phyloP scores from a whole-genome alignment of 2,797 vertebrate species.

The Hypotaenidia philippensis region DNA sequence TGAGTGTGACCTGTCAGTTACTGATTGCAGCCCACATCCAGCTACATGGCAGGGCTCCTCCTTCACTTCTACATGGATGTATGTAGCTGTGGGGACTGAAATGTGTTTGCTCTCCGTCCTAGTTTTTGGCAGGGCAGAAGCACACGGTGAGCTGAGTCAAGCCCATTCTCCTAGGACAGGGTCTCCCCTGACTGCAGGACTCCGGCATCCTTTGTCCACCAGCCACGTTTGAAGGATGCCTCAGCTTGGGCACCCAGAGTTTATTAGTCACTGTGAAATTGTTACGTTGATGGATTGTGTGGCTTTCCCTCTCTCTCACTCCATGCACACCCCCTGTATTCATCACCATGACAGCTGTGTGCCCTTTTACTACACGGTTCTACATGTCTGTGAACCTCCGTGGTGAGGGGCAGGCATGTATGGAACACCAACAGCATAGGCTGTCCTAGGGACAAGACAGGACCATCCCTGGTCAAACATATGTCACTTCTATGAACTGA shows the following conservation, averaged over 20 bases:
- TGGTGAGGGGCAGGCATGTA: not conserved
- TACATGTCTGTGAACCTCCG: not conserved
- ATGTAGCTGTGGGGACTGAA: not conserved
- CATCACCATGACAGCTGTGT: constrained; percentile 21
- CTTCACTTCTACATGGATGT: not conserved
- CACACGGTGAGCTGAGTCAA: not conserved
- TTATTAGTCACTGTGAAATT: not conserved
- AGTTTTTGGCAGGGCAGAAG: not conserved
- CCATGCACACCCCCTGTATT: fast-evolving
- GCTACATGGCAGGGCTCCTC: not conserved
- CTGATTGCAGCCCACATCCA: not conserved
- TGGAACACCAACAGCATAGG: not conserved
- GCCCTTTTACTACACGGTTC: not conserved
- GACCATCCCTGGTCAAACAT: not conserved
- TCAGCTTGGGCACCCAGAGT: not conserved
- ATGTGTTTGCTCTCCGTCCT: not conserved
- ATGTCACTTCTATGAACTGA: not conserved
- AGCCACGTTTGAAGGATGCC: not conserved
- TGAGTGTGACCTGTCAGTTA: not conserved
- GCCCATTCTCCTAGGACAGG: not conserved
- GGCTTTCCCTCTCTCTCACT: not conserved
- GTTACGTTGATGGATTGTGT: not conserved
- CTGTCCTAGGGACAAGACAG: not conserved
- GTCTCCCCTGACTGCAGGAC: not conserved
- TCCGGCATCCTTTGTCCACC: not conserved